phyloP scores from a whole-genome alignment of 2,797 vertebrate species.

The Pterois miles region DNA sequence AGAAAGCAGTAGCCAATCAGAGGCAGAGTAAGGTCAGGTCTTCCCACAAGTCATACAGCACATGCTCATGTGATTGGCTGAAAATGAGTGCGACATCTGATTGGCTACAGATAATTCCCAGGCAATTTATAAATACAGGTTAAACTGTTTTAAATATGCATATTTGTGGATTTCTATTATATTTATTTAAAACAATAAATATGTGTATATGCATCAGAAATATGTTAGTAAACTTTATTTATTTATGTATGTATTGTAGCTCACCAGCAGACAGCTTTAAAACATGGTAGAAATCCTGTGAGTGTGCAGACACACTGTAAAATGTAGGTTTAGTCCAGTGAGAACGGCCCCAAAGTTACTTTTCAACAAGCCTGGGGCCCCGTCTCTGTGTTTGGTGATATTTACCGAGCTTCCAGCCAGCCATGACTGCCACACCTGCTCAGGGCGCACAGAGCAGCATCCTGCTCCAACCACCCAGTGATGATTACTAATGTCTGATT shows the following conservation, averaged over 20 bases:
- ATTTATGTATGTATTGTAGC: neutral
- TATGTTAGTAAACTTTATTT: too few species aligned
- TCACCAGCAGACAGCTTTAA: neutral
- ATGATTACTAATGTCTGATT: constrained; percentile 72
- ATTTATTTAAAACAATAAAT: too few species aligned
- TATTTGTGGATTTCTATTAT: too few species aligned
- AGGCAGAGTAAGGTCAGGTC: too few species aligned
- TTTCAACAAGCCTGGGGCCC: neutral
- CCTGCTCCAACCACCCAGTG: constrained; percentile 38
- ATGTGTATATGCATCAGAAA: too few species aligned
- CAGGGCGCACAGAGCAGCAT: constrained; percentile 50
- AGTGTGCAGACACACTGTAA: neutral
- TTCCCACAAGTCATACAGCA: too few species aligned
- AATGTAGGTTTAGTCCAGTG: neutral
- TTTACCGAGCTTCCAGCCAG: constrained; percentile 64
- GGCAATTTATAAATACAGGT: too few species aligned
- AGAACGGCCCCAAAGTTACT: neutral
- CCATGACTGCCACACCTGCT: constrained; percentile 69
- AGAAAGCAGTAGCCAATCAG: too few species aligned
- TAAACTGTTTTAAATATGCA: too few species aligned
- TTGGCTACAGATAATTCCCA: too few species aligned
- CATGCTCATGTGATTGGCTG: too few species aligned
- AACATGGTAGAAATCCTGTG: neutral
- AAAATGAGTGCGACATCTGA: too few species aligned
- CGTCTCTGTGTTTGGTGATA: neutral